Conservation (phyloP, 23 tunicate genomes). For the Ascidia mentula region DNA sequence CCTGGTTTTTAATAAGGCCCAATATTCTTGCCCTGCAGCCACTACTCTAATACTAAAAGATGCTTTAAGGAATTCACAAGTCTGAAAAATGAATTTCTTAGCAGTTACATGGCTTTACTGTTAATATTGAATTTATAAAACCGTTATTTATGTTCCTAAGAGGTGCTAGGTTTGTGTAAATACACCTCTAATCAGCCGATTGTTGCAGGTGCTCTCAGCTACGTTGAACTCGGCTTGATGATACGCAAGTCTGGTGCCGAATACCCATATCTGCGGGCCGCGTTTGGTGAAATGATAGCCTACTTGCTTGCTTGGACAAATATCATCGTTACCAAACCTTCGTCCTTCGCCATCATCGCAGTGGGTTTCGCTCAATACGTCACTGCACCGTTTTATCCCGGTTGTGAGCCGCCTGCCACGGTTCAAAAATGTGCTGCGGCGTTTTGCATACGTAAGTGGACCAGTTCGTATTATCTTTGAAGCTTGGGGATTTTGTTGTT, state of each 20-base stretch:
- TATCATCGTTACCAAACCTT: slow-evolving; percentile 82
- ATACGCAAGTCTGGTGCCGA: slow-evolving; percentile 91
- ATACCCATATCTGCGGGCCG: slow-evolving; percentile 76
- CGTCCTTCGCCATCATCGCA: slow-evolving; percentile 87
- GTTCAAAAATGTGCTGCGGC: slow-evolving; percentile 88
- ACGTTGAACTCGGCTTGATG: slow-evolving; percentile 90
- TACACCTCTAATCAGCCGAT: too few species aligned
- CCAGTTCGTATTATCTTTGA: too few species aligned
- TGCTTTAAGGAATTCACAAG: too few species aligned
- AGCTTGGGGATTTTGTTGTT: too few species aligned
- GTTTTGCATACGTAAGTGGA: slow-evolving; percentile 77
- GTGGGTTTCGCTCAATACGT: slow-evolving; percentile 93
- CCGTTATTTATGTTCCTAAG: too few species aligned
- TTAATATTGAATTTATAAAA: too few species aligned
- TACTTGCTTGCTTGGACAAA: slow-evolving; percentile 93
- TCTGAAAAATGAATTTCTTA: too few species aligned
- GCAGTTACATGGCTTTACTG: too few species aligned
- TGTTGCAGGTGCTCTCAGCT: slow-evolving; percentile 73
- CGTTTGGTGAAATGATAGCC: slow-evolving; percentile 79
- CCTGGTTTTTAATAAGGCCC: too few species aligned
- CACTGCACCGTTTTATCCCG: slow-evolving; percentile 92
- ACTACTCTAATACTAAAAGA: too few species aligned
- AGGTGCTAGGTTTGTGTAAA: too few species aligned
- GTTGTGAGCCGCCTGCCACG: slow-evolving; percentile 75
- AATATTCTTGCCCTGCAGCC: too few species aligned